phyloP scores from a whole-genome alignment of 2,797 vertebrate genomes.

The Myripristis jacobus region DNA sequence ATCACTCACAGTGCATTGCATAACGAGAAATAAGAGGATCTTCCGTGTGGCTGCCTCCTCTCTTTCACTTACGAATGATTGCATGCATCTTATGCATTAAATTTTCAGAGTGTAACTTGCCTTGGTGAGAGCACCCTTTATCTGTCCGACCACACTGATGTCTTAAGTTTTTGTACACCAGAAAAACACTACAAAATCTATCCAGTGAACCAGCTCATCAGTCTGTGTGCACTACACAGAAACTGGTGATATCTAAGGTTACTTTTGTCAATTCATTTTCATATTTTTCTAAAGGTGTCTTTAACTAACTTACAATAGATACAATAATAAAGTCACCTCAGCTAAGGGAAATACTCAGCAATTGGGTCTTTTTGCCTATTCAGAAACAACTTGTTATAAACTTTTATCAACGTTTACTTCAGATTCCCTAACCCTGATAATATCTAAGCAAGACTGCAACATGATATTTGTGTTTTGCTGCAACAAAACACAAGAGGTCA shows the following conservation, averaged over 20 bases:
- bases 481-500: constrained; percentile 8
- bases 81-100: constrained; percentile 50
- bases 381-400: not conserved
- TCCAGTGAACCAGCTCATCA: not conserved
- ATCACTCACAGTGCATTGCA: not conserved
- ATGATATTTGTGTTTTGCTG: constrained; percentile 26
- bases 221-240: too few species aligned
- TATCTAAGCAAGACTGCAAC: constrained; percentile 4
- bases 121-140: constrained; percentile 21
- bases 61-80: constrained; percentile 36
- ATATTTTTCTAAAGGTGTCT: not conserved
- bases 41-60: constrained; percentile 26
- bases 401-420: not conserved
- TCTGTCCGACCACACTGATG: constrained; percentile 38
- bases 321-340: not conserved
- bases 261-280: not conserved
- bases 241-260: too few species aligned
- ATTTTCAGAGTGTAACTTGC: constrained; percentile 60
- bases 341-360: not conserved
- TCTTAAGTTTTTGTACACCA: constrained; percentile 11
- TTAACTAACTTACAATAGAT: too few species aligned
- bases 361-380: not conserved
- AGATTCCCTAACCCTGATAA: not conserved
- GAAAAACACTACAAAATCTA: constrained; percentile 6
- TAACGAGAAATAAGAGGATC: constrained; percentile 4